Evolutionary conservation across 1,140 invertebrate genomes (phyloP).

Genomic region (Brachionus angularis): DNA sequence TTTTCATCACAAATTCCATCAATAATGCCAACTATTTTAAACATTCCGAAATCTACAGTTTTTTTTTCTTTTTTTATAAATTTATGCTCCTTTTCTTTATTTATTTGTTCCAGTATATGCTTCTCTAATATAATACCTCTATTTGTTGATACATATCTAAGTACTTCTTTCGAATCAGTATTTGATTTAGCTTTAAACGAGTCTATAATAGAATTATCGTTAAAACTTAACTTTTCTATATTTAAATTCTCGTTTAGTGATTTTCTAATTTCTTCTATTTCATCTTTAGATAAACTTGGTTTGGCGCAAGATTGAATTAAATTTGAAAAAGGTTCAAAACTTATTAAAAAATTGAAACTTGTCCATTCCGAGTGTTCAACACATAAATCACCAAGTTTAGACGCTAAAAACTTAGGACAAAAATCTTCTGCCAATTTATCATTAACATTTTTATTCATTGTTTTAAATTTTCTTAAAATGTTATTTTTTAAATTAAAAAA

Average conservation of each 20-base stretch:
- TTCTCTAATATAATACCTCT: not conserved
- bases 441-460: too few species aligned
- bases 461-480: too few species aligned
- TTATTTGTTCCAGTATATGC: not conserved
- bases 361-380: not conserved
- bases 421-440: slow-evolving; percentile 13
- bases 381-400: not conserved
- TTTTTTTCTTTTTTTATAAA: slow-evolving; percentile 12
- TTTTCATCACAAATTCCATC: slow-evolving; percentile 1
- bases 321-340: slow-evolving; percentile 7
- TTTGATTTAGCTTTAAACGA: not conserved
- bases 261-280: not conserved
- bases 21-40: slow-evolving; percentile 20
- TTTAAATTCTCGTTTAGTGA: not conserved
- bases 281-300: not conserved
- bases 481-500: too few species aligned
- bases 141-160: not conserved
- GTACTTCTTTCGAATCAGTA: not conserved
- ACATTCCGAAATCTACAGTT: not conserved
- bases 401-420: not conserved
- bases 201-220: not conserved
- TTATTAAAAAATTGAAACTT: slow-evolving; percentile 1
- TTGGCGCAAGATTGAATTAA: not conserved
- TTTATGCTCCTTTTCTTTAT: not conserved
- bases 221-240: not conserved